Percentiles rank a stretch among this genome's conserved stretches.
Conservation (phyloP, 2,113 vertebrate genomes). For the Pygathrix nemaeus region DNA sequence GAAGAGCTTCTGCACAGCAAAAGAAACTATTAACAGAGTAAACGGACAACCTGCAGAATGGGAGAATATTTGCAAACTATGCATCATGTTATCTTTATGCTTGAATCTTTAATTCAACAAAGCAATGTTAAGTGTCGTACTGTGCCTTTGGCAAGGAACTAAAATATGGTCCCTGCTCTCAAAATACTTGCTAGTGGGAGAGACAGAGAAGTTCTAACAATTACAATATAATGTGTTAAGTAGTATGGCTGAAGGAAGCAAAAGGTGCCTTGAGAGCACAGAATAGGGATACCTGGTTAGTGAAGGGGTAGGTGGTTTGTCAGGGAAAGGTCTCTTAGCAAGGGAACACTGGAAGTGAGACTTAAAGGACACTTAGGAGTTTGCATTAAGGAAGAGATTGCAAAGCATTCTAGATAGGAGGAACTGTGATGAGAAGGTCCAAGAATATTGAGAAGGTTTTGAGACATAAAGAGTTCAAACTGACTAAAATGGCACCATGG, state of each 20-base stretch:
- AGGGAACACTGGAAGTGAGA: not conserved
- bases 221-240: not conserved
- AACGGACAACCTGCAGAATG: no score
- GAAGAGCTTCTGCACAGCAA: no score
- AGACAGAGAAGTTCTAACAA: not conserved
- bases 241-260: not conserved
- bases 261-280: not conserved
- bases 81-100: not conserved
- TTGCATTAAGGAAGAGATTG: not conserved
- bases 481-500: not conserved
- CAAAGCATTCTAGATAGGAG: not conserved
- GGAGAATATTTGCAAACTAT: no score
- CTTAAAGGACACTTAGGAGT: not conserved
- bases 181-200: not conserved
- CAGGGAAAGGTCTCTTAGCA: not conserved
- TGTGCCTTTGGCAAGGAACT: not conserved
- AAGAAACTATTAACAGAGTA: no score
- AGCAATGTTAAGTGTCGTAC: not conserved
- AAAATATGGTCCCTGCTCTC: not conserved
- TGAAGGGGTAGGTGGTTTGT: not conserved
- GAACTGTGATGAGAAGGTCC: not conserved
- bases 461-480: not conserved
- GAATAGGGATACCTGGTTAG: not conserved
- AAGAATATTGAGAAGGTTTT: not conserved
- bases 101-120: not conserved